Base-by-base conservation (phyloP, 1,140 invertebrate species). In the Bombus pyrosoma region DNA sequence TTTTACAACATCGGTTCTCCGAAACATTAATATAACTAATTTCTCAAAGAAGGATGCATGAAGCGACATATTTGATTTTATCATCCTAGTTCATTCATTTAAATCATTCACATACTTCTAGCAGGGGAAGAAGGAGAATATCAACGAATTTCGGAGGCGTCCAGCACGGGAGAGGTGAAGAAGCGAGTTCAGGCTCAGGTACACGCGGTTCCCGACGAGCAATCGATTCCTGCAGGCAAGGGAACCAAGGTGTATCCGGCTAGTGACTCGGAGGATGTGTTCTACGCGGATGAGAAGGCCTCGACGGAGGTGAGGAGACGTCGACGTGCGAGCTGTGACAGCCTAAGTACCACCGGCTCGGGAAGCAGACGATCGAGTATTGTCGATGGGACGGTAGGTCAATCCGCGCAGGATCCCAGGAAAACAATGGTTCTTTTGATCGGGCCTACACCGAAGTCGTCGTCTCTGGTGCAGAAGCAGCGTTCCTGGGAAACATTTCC, bases 401-500 rank as follows among this genome's bases (percentile, higher is more conserved):
- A 95, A 94, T 85, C 92, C 90, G 80, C 87, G 90, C 91, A 94
- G 93, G 94, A 95, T 87, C 86, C 94, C 34, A 93, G 95, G 85
- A 96, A 96, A 92, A 95, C 95, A 34, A 88, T 95, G 82, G 93
- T 96, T 66, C 89, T 96, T 74, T 93, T 96, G 72, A 95, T 96
- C 81, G 95, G 93, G 83, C 91, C 94, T 66, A 92, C 92, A 92
- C 94, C 94, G 76, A 85, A 81, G 87, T 94, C 95, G 74, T 93
- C 95, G 87, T 93, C 95, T 84, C 91, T 96, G 73, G 95, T 96
- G 73, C 96, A 96, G 90, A 96, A 96, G 89, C 96, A 96, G 92
- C 93, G 96, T 59, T 96, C 96, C 75, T 97, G 96, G 96, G 96
- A 97, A 92, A 97, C 96, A 1, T 97, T 97, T 88, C 96, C 96